These are phyloP conservation scores for Ellobium chinense DNA, from an alignment of 2,888 invertebrate species.

Conservation along the genomic window DNA sequence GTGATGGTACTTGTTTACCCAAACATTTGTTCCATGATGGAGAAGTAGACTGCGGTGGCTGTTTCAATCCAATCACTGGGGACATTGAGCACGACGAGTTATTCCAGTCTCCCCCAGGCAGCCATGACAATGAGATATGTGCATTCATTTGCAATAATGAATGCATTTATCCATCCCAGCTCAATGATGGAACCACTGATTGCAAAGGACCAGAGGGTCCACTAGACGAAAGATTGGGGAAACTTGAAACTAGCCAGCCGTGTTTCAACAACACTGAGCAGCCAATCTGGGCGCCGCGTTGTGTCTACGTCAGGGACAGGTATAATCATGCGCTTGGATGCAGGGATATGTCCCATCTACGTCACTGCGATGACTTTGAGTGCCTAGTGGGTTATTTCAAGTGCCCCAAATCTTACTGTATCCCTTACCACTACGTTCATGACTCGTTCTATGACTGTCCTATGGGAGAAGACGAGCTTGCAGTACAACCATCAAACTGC, in stretches of 20 bases:
- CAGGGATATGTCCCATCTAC: constrained; percentile 23
- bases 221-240: constrained; percentile 25
- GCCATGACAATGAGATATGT: constrained; percentile 1
- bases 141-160: constrained; percentile 31
- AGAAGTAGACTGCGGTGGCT: constrained; percentile 27
- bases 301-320: constrained; percentile 29
- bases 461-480: constrained; percentile 30
- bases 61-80: neutral
- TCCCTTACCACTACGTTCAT: constrained; percentile 22
- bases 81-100: neutral
- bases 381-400: constrained; percentile 29
- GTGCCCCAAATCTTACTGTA: constrained; percentile 29
- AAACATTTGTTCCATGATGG: constrained; percentile 30
- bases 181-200: constrained; percentile 4
- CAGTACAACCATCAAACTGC: neutral
- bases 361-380: constrained; percentile 1
- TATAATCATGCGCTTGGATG: constrained; percentile 17
- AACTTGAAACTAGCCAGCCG: neutral
- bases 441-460: constrained; percentile 21
- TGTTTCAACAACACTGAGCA: neutral
- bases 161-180: constrained; percentile 9
- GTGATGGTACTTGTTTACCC: constrained; percentile 26
- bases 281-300: constrained; percentile 23
- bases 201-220: constrained; percentile 39
- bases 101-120: neutral